A percentile compares a stretch with the other conserved stretches of the same genome.
Conservation (phyloP, 2,797 vertebrate species). For the Percopsis omiscomaycus region DNA sequence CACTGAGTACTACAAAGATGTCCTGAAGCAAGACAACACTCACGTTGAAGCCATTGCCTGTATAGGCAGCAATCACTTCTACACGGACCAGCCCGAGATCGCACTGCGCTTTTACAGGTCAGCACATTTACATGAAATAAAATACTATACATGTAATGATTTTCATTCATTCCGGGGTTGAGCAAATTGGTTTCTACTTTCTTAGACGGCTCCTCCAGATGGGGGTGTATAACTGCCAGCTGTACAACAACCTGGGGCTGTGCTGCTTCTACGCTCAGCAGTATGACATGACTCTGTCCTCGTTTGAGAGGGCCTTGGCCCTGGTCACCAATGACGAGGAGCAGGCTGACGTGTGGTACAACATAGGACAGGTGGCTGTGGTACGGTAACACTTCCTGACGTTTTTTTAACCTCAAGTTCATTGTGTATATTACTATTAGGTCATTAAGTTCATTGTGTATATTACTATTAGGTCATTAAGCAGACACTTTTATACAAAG, state of each 20-base stretch:
- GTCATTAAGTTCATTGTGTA: background rate
- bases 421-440: background rate
- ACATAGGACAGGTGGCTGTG: slow-evolving; percentile 93
- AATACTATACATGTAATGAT: background rate
- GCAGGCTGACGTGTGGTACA: slow-evolving; percentile 96
- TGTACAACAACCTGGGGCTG: slow-evolving; percentile 97
- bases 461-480: too few species aligned
- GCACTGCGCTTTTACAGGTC: slow-evolving; percentile 97
- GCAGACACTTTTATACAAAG: too few species aligned
- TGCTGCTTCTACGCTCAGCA: slow-evolving; percentile 99
- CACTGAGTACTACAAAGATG: slow-evolving; percentile 93
- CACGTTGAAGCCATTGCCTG: slow-evolving; percentile 96
- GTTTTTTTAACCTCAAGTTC: background rate
- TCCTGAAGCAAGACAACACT: slow-evolving; percentile 96
- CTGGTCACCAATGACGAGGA: slow-evolving; percentile 90
- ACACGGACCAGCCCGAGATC: slow-evolving; percentile 95
- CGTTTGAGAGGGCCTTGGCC: slow-evolving; percentile 91
- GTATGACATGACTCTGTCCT: slow-evolving; percentile 97
- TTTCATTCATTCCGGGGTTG: background rate
- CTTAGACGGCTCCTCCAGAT: slow-evolving; percentile 93
- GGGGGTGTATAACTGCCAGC: slow-evolving; percentile 97
- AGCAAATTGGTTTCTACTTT: slow-evolving; percentile 21
- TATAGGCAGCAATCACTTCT: slow-evolving; percentile 97
- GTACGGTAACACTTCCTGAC: slow-evolving; percentile 72
- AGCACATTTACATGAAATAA: background rate